Evolutionary conservation across 2,113 vertebrate genomes (phyloP), one percentile per base, ranked within the genome.

Genomic region (Passer domesticus): DNA sequence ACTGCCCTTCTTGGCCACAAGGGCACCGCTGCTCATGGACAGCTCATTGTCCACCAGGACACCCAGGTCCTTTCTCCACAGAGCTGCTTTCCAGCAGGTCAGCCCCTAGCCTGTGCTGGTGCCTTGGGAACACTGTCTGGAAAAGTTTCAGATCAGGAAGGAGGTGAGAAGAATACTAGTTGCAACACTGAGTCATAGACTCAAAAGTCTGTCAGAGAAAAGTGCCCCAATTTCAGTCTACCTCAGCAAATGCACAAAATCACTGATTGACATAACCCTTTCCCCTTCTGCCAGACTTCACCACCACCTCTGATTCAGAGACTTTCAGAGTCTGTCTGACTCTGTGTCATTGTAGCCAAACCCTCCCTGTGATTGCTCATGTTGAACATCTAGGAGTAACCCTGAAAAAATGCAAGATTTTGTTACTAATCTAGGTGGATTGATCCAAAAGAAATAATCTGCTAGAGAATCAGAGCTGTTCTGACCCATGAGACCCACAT

Each of bases 401-500:
- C 18, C 21, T 72, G 22, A 67, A 69, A 90, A 77, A 95, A 52
- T 68, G 35, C 83, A 47, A 55, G n/a, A 76, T 86, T 92, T 74
- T 89, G 16, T 41, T 68, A 70, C 25, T 81, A 70, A 88, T 95
- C 67, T 67, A 93, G 73, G 27, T 63, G n/a, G 49, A 56, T n/a
- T 87, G 58, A 84, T 86, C 92, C 23, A 76, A 90, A 93, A 83
- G 24, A 96, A 83, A 83, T 77, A 83, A 93, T 92, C 91, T 95
- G 46, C 77, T 90, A 52, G 76, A 95, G 82, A 95, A 83, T 78
- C 90, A 75, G 85, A 94, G 67, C 37, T 43, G 70, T 77, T 93
- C 30, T 56, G 31, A 63, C 22, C 15, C 80, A 30, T 58, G 93
- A 87, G 35, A 67, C 46, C 50, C 62, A 43, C 47, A 46, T 20